Evolutionary conservation across 2,888 invertebrate species (phyloP), one percentile per base, ranked within the genome.

Genomic region (Diloba caeruleocephala): DNA sequence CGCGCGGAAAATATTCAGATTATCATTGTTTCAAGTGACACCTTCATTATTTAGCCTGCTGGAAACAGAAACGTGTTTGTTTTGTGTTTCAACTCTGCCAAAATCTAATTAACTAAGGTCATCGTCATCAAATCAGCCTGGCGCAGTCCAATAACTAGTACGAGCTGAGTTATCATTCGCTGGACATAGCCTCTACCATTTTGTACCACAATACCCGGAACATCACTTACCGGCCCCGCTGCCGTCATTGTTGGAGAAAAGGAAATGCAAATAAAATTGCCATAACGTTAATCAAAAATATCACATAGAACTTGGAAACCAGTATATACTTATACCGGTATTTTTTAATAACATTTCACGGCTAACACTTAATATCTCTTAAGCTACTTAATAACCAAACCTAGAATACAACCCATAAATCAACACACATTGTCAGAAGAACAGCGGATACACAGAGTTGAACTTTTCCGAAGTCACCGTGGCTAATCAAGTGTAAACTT

Each of bases 401-500:
- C 51, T 25, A 42, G 37, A 58, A 55, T 67, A 36, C 33, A 45
- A 58, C 33, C 39, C 57, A 75, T 80, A 79, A 81, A 79, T 81
- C 71, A 77, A 68, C 56, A 67, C 52, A 72, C 70, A 75, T 68
- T 77, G 63, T 71, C 67, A 68, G 65, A 76, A 71, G 67, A 77
- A 73, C 76, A 65, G 60, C 62, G 71, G 74, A 81, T 76, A 77
- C 74, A 74, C 73, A 73, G 69, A 62, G 48, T 54, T 48, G 55
- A 73, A 76, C 67, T 78, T 74, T 72, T 79, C 73, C 71, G 78
- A 82, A 85, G 85, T 79, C 79, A 68, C 74, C 80, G 79, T 75
- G 77, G 82, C 87, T 89, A 89, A 89, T 89, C 88, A 89, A 89
- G 86, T 85, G 86, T 82, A 83, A 87, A 88, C 84, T 86, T 84